phyloP scores from a whole-genome alignment of 1,140 invertebrate genomes.

The Planococcus citri region DNA sequence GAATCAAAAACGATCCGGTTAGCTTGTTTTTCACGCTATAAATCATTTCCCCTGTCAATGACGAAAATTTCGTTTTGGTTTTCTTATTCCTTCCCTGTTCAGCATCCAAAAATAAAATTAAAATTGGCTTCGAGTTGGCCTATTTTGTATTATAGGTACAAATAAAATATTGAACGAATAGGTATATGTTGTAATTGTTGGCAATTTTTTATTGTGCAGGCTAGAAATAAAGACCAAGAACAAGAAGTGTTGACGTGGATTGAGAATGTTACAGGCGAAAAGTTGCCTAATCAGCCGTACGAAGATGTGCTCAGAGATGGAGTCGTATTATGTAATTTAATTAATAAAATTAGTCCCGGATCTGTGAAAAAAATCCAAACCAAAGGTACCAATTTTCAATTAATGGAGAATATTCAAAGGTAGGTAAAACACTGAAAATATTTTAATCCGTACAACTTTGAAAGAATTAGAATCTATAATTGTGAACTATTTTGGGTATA shows the following conservation, averaged over 20 bases:
- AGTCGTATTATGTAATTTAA: conserved; percentile 81
- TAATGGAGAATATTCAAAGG: conserved; percentile 97
- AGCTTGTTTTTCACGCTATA: no score
- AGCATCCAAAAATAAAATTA: neutral
- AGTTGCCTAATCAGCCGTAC: conserved; percentile 64
- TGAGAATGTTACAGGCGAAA: conserved; percentile 70
- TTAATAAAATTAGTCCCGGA: conserved; percentile 89
- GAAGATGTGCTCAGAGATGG: conserved; percentile 90
- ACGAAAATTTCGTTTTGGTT: no score
- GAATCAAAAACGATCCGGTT: no score
- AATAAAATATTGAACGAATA: no score
- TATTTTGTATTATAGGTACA: neutral
- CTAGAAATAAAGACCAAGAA: conserved; percentile 83
- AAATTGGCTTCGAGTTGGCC: neutral
- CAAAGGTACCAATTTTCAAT: conserved; percentile 90
- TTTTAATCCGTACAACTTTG: no score
- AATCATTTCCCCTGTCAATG: neutral
- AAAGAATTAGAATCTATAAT: neutral
- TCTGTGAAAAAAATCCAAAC: conserved; percentile 92
- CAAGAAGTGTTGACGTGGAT: conserved; percentile 85
- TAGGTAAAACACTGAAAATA: conserved; percentile 27
- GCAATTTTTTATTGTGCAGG: conserved; percentile 40
- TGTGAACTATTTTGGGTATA: conserved; percentile 31
- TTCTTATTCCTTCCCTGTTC: no score
- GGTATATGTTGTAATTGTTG: neutral